Conservation (phyloP, 2,888 invertebrate genomes). For the Cephus sareptanus region DNA sequence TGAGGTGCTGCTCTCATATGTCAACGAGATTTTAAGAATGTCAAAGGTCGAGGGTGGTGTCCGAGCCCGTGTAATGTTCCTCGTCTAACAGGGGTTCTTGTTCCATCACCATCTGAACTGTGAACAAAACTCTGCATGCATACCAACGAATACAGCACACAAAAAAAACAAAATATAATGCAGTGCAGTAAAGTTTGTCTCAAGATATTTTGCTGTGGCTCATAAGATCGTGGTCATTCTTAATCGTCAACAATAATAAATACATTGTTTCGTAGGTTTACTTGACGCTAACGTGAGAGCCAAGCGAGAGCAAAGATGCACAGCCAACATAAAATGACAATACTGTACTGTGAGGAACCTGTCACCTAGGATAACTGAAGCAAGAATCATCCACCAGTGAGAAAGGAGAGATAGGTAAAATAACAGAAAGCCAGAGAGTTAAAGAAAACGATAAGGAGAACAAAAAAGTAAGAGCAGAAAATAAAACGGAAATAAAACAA, state of each 20-base stretch:
- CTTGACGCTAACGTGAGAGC: not conserved
- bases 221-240: not conserved
- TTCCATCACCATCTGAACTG: conserved; percentile 61
- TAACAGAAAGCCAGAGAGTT: not conserved
- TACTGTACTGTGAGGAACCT: not conserved
- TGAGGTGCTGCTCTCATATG: not conserved
- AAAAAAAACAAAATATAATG: not conserved
- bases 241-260: not conserved
- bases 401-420: not conserved
- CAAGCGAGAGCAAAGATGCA: not conserved
- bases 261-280: not conserved
- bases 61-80: conserved; percentile 54
- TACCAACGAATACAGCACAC: conserved; percentile 37
- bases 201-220: not conserved
- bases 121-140: conserved; percentile 63
- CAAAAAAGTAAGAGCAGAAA: not conserved
- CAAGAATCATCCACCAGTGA: not conserved
- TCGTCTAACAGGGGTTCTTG: conserved; percentile 57
- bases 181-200: not conserved
- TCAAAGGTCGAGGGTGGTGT: conserved; percentile 58
- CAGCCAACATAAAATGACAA: not conserved
- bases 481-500: not conserved
- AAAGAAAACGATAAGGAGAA: not conserved
- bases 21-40: conserved; percentile 20
- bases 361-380: not conserved